Base-by-base conservation (phyloP, 2,888 invertebrate species). In the Augochlorella aurata region DNA sequence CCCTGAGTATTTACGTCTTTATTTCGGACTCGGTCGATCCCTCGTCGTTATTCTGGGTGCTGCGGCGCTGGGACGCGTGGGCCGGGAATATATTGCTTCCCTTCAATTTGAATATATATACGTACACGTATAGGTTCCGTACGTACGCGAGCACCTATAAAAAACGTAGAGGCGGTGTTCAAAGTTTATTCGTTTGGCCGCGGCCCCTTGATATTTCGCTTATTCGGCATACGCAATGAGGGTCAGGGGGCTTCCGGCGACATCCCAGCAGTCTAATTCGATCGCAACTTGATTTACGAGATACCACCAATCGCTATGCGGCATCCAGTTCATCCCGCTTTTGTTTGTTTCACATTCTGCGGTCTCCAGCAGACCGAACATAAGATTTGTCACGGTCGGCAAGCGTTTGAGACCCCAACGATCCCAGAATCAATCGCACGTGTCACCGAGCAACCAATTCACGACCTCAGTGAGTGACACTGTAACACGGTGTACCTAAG, bases 1-100 rank as follows among this genome's bases (percentile, higher is more conserved):
- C 47, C 45, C 61, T 73, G 52, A 24, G 65, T 71, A 75, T 83
- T 77, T 84, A 74, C 58, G 58, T 68, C 69, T 69, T 71, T 74
- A 74, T 77, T 63, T 73, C 72, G 45, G 58, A 18, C 65, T n/a
- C 75, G 68, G 38, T 52, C 78, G 74, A 77, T 71, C 84, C 73
- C 77, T 75, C 77, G 50, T 78, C 86, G 75, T 86, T 85, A 83
- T 83, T 85, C 84, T 61, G 49, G 61, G 58, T 66, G 82, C 50
- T 14, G 52, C 58, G 61, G 61, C 14, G 73, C 49, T 61, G 70
- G 67, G 67, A 49, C 75, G 73, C 72, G 73, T 50, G 77, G 49
- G 66, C 74, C 3, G 61, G 73, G 80, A 81, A 87, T 87, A 84
- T 85, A 86, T 86, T 81, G 86, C 71, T 68, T 81, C 69, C 74